Percentiles rank a stretch among this genome's conserved stretches.
Conservation (phyloP, 2,888 invertebrate species). For the Caenorhabditis angaria region DNA sequence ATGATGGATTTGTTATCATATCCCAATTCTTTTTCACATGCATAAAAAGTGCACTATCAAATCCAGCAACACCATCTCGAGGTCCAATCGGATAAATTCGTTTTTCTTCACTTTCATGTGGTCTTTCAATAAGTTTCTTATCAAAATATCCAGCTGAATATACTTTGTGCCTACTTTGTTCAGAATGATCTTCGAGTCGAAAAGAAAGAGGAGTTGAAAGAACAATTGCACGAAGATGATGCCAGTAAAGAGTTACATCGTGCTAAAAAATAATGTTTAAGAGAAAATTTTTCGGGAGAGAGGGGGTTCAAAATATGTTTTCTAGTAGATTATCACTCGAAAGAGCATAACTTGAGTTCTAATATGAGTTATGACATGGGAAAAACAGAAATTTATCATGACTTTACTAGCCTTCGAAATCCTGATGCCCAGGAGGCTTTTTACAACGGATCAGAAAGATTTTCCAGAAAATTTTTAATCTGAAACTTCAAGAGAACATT, state of each 20-base stretch:
- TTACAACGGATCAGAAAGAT: too few species aligned
- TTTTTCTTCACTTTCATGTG: neutral
- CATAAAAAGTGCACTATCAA: conserved; percentile 49
- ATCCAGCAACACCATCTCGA: conserved; percentile 53
- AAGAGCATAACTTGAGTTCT: too few species aligned
- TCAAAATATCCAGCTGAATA: conserved; percentile 42
- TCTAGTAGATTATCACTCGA: too few species aligned
- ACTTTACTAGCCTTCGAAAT: too few species aligned
- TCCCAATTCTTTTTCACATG: conserved; percentile 69
- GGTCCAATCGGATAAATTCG: conserved; percentile 20
- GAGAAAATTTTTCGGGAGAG: too few species aligned
- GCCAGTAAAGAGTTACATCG: conserved; percentile 58
- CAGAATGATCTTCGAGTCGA: conserved; percentile 31
- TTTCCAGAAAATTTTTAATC: neutral
- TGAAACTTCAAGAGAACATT: neutral
- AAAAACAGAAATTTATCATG: too few species aligned
- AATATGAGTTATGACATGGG: too few species aligned
- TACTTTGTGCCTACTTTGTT: conserved; percentile 30
- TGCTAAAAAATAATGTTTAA: conserved; percentile 16
- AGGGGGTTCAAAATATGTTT: too few species aligned
- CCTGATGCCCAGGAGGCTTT: too few species aligned
- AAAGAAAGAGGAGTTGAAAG: conserved; percentile 59
- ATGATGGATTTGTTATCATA: conserved; percentile 45
- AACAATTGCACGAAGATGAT: conserved; percentile 64
- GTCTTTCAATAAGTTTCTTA: conserved; percentile 7